Evolutionary conservation across 2,888 invertebrate species (phyloP), one percentile per base, ranked within the genome.

Genomic region (Nezara viridula): DNA sequence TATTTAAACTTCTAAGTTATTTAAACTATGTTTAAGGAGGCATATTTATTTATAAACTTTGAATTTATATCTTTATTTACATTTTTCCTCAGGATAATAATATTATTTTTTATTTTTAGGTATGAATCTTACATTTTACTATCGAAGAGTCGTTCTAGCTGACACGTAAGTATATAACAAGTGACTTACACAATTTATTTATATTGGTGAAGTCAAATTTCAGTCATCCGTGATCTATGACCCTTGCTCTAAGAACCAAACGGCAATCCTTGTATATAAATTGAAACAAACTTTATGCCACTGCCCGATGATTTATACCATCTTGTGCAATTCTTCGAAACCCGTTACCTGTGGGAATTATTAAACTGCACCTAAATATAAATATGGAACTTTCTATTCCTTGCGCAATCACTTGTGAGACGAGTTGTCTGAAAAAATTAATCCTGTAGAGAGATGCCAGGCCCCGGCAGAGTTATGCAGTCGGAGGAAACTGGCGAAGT

Each of bases 361-460:
- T 73, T 73, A 37, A 37, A 73, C 66, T 73, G 32, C 66, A 73
- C 66, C 66, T 81, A 47, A 81, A 44, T 44, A 81, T 47, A 81
- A 81, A 81, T 47, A 44, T 81, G 40, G 44, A 44, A 44, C 81
- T 81, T 81, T 81, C 81, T 81, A 81, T 14, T 81, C 10, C 44
- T 81, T 81, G n/a, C 81, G 44, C 81, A 81, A 81, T 40, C 44
- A 81, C 81, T n/a, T 40, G 81, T 81, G n/a, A 81, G 81, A n/a
- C 44, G 81, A 81, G 81, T 47, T 47, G 44, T 37, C 37, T 73
- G 66, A 37, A 73, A 73, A 73, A 27, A 60, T 60, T 60, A 73
- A 73, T 32, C 21, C 66, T 14, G 37, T 73, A 73, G 66, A 19
- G 32, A 73, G 14, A 73, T 60, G 66, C 0, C 19, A 73, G 66